A percentile compares a stretch with the other conserved stretches of the same genome.
phyloP scores from a whole-genome alignment of 2,888 invertebrate genomes.

The Coremacera marginata region DNA sequence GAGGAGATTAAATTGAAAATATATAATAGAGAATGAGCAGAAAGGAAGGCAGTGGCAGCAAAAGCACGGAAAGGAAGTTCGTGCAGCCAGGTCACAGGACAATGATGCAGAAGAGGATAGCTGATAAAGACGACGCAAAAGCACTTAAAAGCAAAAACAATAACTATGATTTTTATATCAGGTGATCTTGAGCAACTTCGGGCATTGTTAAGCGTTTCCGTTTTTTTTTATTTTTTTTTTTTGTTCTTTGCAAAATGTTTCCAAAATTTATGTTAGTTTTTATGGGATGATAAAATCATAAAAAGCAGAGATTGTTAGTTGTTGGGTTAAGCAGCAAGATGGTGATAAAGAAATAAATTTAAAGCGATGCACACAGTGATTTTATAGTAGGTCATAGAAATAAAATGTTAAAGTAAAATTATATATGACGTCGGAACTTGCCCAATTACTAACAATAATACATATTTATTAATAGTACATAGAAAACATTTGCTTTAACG shows the following conservation, averaged over 20 bases:
- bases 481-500: too few relatives aligned
- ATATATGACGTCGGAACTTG: too few relatives aligned
- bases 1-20: slow-evolving; percentile 28
- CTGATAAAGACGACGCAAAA: background rate
- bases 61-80: background rate
- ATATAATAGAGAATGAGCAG: background rate
- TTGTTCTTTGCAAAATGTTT: too few relatives aligned
- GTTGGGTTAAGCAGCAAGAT: background rate
- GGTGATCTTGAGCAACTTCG: background rate
- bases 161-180: slow-evolving; percentile 12
- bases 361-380: too few relatives aligned
- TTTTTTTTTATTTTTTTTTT: background rate
- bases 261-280: background rate
- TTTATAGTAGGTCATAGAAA: too few relatives aligned
- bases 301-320: background rate
- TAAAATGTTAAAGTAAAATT: too few relatives aligned
- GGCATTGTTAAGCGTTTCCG: background rate
- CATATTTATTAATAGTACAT: too few relatives aligned
- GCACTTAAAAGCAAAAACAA: slow-evolving; percentile 10
- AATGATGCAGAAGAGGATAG: background rate
- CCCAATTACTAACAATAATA: too few relatives aligned
- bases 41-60: background rate
- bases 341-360: background rate
- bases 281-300: background rate
- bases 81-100: background rate